Base-by-base conservation (phyloP, 1,140 invertebrate genomes). In the Zaprionus gabonicus region DNA sequence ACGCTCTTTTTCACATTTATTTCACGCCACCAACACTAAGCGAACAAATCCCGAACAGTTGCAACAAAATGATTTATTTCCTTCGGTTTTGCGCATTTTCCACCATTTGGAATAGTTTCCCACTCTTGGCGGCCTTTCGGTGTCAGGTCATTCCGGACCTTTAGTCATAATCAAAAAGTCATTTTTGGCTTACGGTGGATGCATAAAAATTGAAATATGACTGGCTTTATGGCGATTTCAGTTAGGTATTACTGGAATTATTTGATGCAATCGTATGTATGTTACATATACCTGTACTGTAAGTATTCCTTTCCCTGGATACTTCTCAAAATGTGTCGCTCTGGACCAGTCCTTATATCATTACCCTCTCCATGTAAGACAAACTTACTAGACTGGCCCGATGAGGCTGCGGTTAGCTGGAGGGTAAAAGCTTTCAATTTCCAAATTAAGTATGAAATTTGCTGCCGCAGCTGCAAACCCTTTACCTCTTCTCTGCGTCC, bases 391-490 rank as follows among this genome's bases (percentile, higher is more conserved):
- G 66, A 4, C 51, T 25, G 17, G n/a, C 17, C 9, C n/a, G 38
- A 55, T 65, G 60, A 13, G 20, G 68, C 28, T 64, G 60, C 63
- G 36, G 51, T 36, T 36, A 71, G 44, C 5, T 17, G 17, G 34
- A 12, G 23, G 57, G 7, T 51, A 60, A 59, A 38, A 60, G 71
- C 56, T 55, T 73, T 68, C 44, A 68, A 55, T 68, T 73, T 73
- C 17, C n/a, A 23, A 73, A 73, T 68, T 60, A 36, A 46, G 60
- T n/a, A 66, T 51, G 34, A 49, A 49, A 17, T 67, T 57, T 15
- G 2, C 25, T 56, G 15, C 12, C 17, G 23, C n/a, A 44, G 9
- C 44, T 46, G 25, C 20, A 20, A 2, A 6, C 27, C 44, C 4
- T 3, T 17, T 17, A 6, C 31, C 20, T 17, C 34, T 6, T 15